These are phyloP conservation scores for Eustalomyia histrio DNA, from an alignment of 2,888 invertebrate genomes.

Conservation along the genomic window DNA sequence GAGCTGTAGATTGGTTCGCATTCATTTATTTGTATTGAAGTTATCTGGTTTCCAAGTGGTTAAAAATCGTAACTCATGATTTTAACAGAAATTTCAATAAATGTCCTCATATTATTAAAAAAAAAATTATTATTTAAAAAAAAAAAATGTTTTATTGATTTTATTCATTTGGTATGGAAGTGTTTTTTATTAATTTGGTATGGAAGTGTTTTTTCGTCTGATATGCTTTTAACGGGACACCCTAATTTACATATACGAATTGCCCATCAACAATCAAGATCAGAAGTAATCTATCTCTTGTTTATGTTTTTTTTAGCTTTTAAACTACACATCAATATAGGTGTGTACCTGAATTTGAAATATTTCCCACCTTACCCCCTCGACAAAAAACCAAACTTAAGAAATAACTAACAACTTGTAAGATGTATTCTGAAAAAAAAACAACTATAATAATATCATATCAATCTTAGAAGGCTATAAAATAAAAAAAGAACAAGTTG, in stretches of 20 bases:
- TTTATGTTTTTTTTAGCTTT: not conserved
- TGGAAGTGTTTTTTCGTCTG: no score
- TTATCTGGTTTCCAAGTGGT: no score
- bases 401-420: conserved; percentile 15
- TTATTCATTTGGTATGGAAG: no score
- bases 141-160: no score
- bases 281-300: not conserved
- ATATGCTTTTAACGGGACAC: no score
- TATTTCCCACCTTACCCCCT: not conserved
- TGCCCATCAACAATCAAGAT: not conserved
- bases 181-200: no score
- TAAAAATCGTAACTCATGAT: no score
- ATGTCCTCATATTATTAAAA: no score
- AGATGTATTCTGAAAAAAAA: conserved; percentile 24
- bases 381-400: not conserved
- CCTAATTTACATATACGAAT: not conserved
- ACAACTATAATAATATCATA: conserved; percentile 41
- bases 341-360: conserved; percentile 19
- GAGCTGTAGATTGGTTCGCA: no score
- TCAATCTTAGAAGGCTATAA: conserved; percentile 46
- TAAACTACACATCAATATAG: conserved; percentile 5
- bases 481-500: conserved; percentile 30
- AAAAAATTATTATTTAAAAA: no score
- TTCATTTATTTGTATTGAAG: no score
- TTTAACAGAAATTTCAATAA: no score